Evolutionary conservation across 2,797 vertebrate species (phyloP).

Genomic region (Momotus momota): DNA sequence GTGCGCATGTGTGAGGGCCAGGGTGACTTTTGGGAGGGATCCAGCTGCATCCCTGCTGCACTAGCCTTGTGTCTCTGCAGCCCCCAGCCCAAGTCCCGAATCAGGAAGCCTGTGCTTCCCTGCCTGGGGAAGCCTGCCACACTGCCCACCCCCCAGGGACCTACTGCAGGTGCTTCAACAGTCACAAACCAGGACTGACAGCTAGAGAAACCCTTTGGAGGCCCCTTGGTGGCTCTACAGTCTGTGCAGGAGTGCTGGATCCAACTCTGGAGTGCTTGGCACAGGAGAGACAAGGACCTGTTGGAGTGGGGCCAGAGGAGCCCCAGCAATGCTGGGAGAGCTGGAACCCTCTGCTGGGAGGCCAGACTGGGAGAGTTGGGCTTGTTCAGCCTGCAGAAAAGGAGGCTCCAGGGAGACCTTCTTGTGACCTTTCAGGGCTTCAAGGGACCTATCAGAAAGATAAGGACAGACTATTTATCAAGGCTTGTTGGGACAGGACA

Average conservation of each 20-base stretch:
- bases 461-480: neutral
- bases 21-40: neutral
- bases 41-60: neutral
- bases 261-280: neutral
- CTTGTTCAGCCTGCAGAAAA: neutral
- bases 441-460: neutral
- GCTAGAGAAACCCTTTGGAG: neutral
- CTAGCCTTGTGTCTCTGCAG: neutral
- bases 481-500: neutral
- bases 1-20: rapidly evolving
- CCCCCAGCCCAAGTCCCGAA: neutral
- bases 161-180: neutral
- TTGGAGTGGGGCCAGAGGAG: neutral
- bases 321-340: neutral
- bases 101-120: neutral
- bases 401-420: neutral
- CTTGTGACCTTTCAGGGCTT: neutral
- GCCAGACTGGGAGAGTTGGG: neutral
- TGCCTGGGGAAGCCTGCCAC: neutral
- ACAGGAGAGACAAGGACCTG: no score
- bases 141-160: neutral
- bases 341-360: neutral
- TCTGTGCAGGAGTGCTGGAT: neutral
- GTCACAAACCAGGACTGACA: neutral
- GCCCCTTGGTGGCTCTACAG: neutral